These are phyloP conservation scores for Procambarus virginalis DNA, from an alignment of 1,140 invertebrate species.

Conservation along the genomic window DNA sequence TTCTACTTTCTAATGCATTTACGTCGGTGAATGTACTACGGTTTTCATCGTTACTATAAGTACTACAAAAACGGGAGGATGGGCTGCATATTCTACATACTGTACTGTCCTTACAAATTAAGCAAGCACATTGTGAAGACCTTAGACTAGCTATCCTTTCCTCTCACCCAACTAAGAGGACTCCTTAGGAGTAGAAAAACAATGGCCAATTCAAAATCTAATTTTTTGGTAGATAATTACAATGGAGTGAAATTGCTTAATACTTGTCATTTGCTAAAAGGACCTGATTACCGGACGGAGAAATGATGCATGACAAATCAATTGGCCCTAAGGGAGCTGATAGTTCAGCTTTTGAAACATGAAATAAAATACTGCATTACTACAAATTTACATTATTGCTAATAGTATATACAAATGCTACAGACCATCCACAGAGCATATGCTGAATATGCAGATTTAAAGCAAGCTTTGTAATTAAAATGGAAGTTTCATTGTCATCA, in stretches of 20 bases:
- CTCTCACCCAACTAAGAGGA: not conserved
- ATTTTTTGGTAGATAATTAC: not conserved
- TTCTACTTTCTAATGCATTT: too few species aligned
- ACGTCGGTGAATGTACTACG: too few species aligned
- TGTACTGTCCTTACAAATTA: not conserved
- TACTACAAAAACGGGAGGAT: too few species aligned
- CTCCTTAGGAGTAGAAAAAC: not conserved
- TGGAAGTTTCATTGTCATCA: not conserved
- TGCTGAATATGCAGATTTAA: not conserved
- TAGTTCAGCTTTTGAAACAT: not conserved
- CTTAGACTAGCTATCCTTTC: not conserved
- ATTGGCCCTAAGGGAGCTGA: not conserved
- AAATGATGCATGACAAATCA: conserved; percentile 4
- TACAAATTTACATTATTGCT: not conserved
- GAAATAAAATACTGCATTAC: not conserved
- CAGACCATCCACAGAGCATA: not conserved
- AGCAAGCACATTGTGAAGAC: not conserved
- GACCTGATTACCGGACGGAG: conserved; percentile 16
- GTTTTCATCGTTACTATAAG: too few species aligned
- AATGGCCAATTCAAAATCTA: not conserved
- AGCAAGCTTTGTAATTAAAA: not conserved
- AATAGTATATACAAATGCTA: not conserved
- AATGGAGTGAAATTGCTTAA: not conserved
- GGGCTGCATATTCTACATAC: not conserved
- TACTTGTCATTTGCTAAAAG: not conserved